Conservation (phyloP, 2,797 vertebrate species). For the Potorous gilbertii region DNA sequence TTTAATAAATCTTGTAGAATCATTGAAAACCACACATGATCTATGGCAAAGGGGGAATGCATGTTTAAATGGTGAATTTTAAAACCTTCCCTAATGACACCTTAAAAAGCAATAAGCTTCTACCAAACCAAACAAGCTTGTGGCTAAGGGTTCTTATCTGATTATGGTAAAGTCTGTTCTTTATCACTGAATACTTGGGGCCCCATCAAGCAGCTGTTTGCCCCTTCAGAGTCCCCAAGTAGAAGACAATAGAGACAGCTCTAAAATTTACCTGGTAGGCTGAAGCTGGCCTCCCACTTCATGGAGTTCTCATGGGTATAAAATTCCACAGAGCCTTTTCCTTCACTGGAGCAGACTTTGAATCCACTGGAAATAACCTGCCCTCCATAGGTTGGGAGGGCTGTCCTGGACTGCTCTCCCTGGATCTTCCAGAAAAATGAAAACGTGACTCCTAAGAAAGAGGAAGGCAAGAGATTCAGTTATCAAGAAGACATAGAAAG, state of each 20-base stretch:
- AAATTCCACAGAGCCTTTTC: conserved; percentile 92
- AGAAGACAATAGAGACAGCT: rapidly evolving
- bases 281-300: conserved; percentile 93
- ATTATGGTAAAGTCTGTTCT: too few species aligned
- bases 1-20: neutral
- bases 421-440: conserved; percentile 99
- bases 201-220: too few species aligned
- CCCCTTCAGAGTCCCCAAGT: too few species aligned
- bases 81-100: neutral
- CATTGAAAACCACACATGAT: neutral
- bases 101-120: neutral
- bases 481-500: neutral
- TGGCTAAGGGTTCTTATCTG: neutral
- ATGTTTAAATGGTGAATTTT: neutral
- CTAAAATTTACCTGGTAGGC: conserved; percentile 88
- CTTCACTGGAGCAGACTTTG: conserved; percentile 90
- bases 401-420: conserved; percentile 77
- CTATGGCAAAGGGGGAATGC: neutral
- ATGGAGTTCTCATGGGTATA: conserved; percentile 90
- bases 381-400: conserved; percentile 89
- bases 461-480: neutral
- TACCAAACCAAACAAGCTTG: neutral
- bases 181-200: neutral
- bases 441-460: conserved; percentile 92
- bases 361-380: conserved; percentile 95